Conservation (phyloP, 2,113 vertebrate genomes). For the Illadopsis cleaveri region DNA sequence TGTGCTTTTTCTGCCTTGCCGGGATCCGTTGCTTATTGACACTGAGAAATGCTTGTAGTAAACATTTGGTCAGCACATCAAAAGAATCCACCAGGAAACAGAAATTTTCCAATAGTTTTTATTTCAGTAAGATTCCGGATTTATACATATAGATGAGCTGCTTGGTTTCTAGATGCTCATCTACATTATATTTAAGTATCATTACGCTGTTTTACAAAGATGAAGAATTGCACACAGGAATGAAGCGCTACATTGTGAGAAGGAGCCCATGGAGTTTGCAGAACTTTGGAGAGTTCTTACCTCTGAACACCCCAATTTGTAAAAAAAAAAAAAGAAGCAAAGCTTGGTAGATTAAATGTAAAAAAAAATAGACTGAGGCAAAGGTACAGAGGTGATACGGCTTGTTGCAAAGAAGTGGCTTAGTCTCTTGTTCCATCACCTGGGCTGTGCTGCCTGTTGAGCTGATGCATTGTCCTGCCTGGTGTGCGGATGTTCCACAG, state of each 20-base stretch:
- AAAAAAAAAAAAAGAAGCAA: not conserved
- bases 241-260: not conserved
- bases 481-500: fast-evolving
- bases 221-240: not conserved
- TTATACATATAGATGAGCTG: not conserved
- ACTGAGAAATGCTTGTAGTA: not conserved
- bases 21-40: not conserved
- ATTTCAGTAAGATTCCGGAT: not conserved
- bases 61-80: not conserved
- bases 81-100: not conserved
- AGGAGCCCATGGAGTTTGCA: not conserved
- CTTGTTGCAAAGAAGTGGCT: not conserved
- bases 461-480: fast-evolving
- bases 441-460: not conserved
- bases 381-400: not conserved
- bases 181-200: not conserved
- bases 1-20: not conserved
- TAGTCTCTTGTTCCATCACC: not conserved
- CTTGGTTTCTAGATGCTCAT: not conserved
- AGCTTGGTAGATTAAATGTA: not conserved
- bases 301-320: not conserved
- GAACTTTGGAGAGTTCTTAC: not conserved
- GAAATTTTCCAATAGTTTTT: not conserved
- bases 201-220: not conserved
- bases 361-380: not conserved